Conservation (phyloP, 2,797 vertebrate genomes). For the Picus viridis region DNA sequence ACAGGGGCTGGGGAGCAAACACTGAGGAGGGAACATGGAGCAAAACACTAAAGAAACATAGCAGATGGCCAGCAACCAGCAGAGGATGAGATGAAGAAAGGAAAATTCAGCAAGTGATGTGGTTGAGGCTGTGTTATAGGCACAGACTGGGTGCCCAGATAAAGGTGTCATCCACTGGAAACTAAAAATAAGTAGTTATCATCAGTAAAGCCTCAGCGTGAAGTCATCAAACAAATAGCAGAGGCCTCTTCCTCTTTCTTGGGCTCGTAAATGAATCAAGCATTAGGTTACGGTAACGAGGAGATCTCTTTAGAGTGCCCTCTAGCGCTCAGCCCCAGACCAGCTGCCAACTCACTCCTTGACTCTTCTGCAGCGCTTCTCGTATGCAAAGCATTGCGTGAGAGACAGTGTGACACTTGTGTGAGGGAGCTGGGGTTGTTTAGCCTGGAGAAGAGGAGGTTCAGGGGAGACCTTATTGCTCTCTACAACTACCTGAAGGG, state of each 20-base stretch:
- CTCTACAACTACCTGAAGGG: too few species aligned
- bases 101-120: neutral
- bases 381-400: accelerated
- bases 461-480: too few species aligned
- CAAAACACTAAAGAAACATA: neutral
- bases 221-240: neutral
- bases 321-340: neutral
- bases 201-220: neutral
- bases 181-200: neutral
- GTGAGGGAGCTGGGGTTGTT: neutral
- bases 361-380: neutral
- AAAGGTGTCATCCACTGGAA: neutral
- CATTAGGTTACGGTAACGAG: neutral
- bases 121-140: neutral
- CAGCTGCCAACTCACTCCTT: neutral
- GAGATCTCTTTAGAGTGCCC: neutral
- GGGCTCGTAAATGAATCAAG: neutral
- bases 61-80: neutral
- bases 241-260: neutral
- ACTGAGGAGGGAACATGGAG: too few species aligned
- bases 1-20: accelerated
- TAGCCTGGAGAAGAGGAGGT: too few species aligned
- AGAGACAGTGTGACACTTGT: accelerated
- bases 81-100: neutral
- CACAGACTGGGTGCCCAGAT: neutral